Percentiles rank a stretch among this genome's conserved stretches.
Conservation (phyloP, 1,140 invertebrate genomes). For the Platyura marginata region DNA sequence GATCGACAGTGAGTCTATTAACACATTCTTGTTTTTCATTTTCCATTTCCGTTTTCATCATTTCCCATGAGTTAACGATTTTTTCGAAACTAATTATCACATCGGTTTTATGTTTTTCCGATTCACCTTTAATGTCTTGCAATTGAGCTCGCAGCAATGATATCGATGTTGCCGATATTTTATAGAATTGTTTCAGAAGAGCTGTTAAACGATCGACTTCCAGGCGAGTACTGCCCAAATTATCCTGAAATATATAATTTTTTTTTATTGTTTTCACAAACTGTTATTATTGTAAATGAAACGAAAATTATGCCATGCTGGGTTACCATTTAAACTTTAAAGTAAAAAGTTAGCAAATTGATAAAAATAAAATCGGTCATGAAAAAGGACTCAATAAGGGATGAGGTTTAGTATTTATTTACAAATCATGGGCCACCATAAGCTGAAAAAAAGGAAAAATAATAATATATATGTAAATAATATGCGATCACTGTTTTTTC, state of each 20-base stretch:
- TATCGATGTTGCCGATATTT: conserved; percentile 32
- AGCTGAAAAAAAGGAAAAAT: too few species aligned
- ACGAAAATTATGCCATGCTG: not conserved
- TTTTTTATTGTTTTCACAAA: not conserved
- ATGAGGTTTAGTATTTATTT: too few species aligned
- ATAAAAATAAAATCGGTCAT: too few species aligned
- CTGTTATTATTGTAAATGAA: too few species aligned
- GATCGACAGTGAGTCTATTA: conserved; percentile 38
- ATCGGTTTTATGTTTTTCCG: conserved; percentile 28
- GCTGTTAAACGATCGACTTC: conserved; percentile 32
- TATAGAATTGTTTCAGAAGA: conserved; percentile 26
- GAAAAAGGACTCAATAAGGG: too few species aligned
- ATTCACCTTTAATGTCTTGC: conserved; percentile 29
- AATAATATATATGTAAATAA: too few species aligned
- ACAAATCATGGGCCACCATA: too few species aligned
- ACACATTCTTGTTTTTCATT: conserved; percentile 33
- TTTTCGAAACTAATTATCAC: conserved; percentile 31
- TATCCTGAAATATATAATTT: conserved; percentile 28
- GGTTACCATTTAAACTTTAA: too few species aligned
- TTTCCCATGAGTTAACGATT: conserved; percentile 31
- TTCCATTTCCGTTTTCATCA: conserved; percentile 30
- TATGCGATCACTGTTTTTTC: too few species aligned
- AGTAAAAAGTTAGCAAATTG: too few species aligned
- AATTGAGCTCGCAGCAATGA: conserved; percentile 38
- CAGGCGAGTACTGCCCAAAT: conserved; percentile 31